These are phyloP conservation scores for Epinotia brunnichana DNA, from an alignment of 2,888 invertebrate species.

Conservation along the genomic window DNA sequence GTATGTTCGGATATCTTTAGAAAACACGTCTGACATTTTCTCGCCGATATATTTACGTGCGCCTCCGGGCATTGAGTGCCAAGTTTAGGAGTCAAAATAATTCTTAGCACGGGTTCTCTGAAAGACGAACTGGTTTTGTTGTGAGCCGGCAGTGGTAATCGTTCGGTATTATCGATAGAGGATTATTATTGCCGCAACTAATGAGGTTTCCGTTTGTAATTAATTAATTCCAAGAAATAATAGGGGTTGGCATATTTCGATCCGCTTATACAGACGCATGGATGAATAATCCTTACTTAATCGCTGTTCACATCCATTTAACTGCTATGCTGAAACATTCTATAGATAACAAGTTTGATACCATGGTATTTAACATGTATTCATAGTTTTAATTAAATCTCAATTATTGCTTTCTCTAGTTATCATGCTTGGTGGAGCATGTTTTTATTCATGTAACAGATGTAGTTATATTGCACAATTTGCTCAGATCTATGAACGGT, in stretches of 20 bases:
- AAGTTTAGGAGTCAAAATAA: constrained; percentile 9
- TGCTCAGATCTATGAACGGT: too few species aligned
- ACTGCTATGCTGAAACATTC: too few species aligned
- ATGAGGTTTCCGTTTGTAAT: constrained; percentile 29
- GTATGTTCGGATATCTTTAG: constrained; percentile 33
- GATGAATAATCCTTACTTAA: not conserved
- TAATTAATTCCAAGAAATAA: constrained; percentile 26
- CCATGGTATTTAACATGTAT: too few species aligned
- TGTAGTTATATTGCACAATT: too few species aligned
- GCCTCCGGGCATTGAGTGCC: constrained; percentile 22
- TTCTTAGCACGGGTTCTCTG: constrained; percentile 7
- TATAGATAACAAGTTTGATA: too few species aligned
- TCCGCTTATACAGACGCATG: not conserved
- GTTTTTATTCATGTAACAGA: too few species aligned
- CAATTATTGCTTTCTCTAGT: too few species aligned
- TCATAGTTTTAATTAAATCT: too few species aligned
- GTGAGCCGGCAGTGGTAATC: constrained; percentile 11
- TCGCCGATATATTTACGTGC: constrained; percentile 11
- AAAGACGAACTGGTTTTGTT: not conserved
- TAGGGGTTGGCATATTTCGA: not conserved
- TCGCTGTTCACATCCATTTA: not conserved
- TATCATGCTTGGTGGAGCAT: too few species aligned
- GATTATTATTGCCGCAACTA: constrained; percentile 29
- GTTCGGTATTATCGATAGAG: constrained; percentile 6
- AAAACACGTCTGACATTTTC: constrained; percentile 16